Evolutionary conservation across 2,888 invertebrate species (phyloP).

Genomic region (Caradrina clavipalpis): DNA sequence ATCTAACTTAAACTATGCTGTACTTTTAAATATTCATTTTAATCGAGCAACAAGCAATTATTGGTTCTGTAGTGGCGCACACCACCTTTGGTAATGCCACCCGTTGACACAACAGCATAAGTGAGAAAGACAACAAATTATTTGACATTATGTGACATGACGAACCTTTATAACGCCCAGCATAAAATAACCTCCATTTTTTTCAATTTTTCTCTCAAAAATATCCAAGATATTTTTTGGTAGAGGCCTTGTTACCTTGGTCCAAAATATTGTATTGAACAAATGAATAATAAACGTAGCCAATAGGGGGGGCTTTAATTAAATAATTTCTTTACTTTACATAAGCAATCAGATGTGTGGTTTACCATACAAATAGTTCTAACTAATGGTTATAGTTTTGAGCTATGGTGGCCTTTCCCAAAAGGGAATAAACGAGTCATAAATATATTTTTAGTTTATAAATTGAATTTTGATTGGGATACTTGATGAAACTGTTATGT

Average conservation of each 20-base stretch:
- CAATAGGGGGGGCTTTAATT: constrained; percentile 81
- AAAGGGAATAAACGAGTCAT: constrained; percentile 72
- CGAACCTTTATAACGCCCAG: constrained; percentile 62
- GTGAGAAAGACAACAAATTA: constrained; percentile 82
- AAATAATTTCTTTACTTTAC: constrained; percentile 76
- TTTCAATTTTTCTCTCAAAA: not conserved
- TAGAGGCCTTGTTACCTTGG: constrained; percentile 22
- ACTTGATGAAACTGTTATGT: constrained; percentile 47
- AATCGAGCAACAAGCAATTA: constrained; percentile 58
- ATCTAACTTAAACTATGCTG: constrained; percentile 28
- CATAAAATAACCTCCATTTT: constrained; percentile 46
- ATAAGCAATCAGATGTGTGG: constrained; percentile 56
- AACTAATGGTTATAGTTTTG: constrained; percentile 73
- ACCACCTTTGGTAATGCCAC: constrained; percentile 60
- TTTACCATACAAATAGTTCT: constrained; percentile 81
- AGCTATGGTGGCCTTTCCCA: constrained; percentile 73
- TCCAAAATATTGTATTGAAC: constrained; percentile 51
- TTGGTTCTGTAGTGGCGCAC: constrained; percentile 21
- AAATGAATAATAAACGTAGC: constrained; percentile 74
- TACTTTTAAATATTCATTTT: constrained; percentile 52
- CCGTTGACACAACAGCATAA: constrained; percentile 71
- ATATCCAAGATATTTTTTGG: not conserved
- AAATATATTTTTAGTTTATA: constrained; percentile 64
- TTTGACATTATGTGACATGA: constrained; percentile 67
- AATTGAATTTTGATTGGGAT: constrained; percentile 63